Conservation (phyloP, 2,113 vertebrate species). For the Gopherus flavomarginatus region DNA sequence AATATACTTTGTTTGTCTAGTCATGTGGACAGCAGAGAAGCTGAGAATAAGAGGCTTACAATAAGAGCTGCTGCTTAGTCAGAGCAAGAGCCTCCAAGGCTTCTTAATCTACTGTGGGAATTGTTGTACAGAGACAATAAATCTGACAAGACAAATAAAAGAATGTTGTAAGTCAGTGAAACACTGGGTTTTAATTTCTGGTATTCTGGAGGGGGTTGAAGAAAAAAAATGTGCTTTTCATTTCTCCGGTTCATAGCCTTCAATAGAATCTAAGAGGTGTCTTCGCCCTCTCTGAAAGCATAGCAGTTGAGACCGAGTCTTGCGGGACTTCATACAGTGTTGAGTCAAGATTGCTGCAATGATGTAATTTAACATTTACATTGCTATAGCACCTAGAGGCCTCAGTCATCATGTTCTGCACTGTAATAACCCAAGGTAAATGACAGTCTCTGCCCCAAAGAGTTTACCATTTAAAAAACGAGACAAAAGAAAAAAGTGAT, state of each 20-base stretch:
- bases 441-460: not conserved
- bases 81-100: slow-evolving; percentile 48
- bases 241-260: not conserved
- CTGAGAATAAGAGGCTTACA: slow-evolving; percentile 66
- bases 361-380: not conserved
- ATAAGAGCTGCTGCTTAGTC: slow-evolving; percentile 58
- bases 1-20: slow-evolving; percentile 75
- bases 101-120: slow-evolving; percentile 65
- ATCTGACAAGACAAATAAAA: slow-evolving; percentile 65
- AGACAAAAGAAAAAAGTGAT: not conserved
- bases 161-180: slow-evolving; percentile 27
- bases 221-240: not conserved
- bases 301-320: not conserved
- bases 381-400: not conserved
- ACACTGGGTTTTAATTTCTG: slow-evolving; percentile 55
- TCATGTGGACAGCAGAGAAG: slow-evolving; percentile 54
- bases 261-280: not conserved
- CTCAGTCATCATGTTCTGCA: not conserved
- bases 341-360: not conserved
- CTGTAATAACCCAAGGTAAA: not conserved
- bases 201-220: not conserved
- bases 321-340: not conserved
- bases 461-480: not conserved
- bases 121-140: slow-evolving; percentile 42
- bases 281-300: not conserved